Evolutionary conservation across 2,797 vertebrate genomes (phyloP).

Genomic region (Rhyacichthys aspro): DNA sequence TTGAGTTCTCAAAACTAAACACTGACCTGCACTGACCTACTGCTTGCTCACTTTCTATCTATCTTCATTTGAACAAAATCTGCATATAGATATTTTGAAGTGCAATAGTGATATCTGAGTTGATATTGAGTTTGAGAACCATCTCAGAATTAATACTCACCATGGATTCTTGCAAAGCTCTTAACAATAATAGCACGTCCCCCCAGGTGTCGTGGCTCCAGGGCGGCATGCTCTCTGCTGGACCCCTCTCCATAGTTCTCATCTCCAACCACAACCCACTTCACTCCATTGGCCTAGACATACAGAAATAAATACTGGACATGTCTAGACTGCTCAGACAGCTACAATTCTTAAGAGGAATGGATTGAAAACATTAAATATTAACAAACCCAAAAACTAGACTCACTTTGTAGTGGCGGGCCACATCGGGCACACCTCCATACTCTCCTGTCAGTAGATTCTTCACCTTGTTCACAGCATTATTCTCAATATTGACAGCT

Average conservation of each 20-base stretch:
- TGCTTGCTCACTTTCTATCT: too few relatives aligned
- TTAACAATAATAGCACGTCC: slow-evolving; percentile 95
- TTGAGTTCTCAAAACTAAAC: too few relatives aligned
- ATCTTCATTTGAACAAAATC: too few relatives aligned
- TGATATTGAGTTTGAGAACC: too few relatives aligned
- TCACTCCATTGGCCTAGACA: slow-evolving; percentile 84
- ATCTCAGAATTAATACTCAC: slow-evolving; percentile 55
- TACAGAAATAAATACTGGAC: not conserved
- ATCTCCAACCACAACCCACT: slow-evolving; percentile 93
- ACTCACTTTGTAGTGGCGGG: slow-evolving; percentile 92
- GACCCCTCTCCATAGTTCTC: slow-evolving; percentile 97
- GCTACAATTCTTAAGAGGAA: too few relatives aligned
- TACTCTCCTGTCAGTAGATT: slow-evolving; percentile 89
- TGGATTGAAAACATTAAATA: too few relatives aligned
- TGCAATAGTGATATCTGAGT: too few relatives aligned
- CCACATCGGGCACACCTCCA: slow-evolving; percentile 92
- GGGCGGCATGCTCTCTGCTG: slow-evolving; percentile 92
- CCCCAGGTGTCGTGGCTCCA: slow-evolving; percentile 93
- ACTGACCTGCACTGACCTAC: too few relatives aligned
- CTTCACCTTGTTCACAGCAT: slow-evolving; percentile 89
- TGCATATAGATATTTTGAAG: too few relatives aligned
- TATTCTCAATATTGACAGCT: slow-evolving; percentile 91
- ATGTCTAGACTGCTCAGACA: too few relatives aligned
- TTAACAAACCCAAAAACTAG: too few relatives aligned
- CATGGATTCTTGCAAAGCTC: slow-evolving; percentile 96